Conservation (phyloP, 2,888 invertebrate genomes). For the Seira ritae region DNA sequence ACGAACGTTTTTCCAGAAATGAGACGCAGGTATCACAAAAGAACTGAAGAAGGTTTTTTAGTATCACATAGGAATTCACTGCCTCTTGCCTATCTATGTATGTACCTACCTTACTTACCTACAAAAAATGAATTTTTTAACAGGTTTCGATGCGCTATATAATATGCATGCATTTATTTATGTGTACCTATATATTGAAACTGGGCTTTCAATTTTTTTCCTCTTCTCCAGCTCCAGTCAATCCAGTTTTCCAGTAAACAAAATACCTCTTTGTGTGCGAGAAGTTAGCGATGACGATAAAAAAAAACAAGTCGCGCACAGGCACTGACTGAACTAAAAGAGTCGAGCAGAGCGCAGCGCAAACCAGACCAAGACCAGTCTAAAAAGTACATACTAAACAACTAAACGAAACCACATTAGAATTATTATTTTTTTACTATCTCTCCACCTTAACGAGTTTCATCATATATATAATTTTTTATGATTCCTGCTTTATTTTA, state of each 20-base stretch:
- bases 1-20: too few relatives aligned
- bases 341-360: background rate
- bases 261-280: background rate
- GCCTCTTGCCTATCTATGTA: background rate
- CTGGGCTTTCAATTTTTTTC: background rate
- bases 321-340: background rate
- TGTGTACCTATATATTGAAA: too few relatives aligned
- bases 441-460: background rate
- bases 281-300: background rate
- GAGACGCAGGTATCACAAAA: too few relatives aligned
- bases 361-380: too few relatives aligned
- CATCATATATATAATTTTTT: constrained; percentile 5
- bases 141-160: background rate
- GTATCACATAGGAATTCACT: too few relatives aligned
- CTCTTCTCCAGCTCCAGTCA: constrained; percentile 9
- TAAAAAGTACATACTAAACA: background rate
- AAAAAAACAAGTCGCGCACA: background rate
- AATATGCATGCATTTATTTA: background rate
- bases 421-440: background rate
- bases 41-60: too few relatives aligned
- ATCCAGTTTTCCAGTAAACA: constrained; percentile 11
- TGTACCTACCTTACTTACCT: too few relatives aligned
- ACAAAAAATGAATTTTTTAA: background rate
- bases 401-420: too few relatives aligned
- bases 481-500: background rate